Evolutionary conservation across 2,888 invertebrate species (phyloP).

Genomic region (Chrysotoxum bicinctum): DNA sequence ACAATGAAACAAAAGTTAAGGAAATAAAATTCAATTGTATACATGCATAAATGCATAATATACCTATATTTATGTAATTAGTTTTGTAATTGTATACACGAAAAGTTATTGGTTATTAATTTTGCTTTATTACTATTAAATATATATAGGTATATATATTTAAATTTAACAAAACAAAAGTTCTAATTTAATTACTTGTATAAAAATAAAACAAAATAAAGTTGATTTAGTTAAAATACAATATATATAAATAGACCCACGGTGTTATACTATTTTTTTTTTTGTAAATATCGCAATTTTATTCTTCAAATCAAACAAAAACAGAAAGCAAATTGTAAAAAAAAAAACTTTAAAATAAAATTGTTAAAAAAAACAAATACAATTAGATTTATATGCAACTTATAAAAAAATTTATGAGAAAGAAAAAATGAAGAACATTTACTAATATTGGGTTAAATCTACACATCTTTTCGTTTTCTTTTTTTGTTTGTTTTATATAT

Average conservation of each 20-base stretch:
- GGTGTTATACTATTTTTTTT: conserved; percentile 23
- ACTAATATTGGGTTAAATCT: conserved; percentile 20
- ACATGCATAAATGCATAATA: conserved; percentile 48
- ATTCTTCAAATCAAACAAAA: conserved; percentile 1
- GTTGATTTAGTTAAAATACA: conserved; percentile 32
- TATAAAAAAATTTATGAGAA: neutral
- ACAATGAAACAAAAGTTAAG: conserved; percentile 14
- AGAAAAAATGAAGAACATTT: neutral
- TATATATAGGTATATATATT: conserved; percentile 13
- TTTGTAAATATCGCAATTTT: conserved; percentile 55
- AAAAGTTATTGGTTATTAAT: conserved; percentile 49
- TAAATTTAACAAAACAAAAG: conserved; percentile 17
- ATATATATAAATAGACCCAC: conserved; percentile 8
- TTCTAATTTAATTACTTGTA: conserved; percentile 23
- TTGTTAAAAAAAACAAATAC: neutral
- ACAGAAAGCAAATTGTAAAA: conserved; percentile 22
- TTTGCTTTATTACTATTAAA: conserved; percentile 68
- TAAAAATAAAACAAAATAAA: neutral
- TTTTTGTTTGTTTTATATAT: conserved; percentile 25
- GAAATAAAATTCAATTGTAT: conserved; percentile 25
- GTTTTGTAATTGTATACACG: conserved; percentile 54
- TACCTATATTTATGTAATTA: conserved; percentile 49
- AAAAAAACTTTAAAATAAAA: conserved; percentile 5
- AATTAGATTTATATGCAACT: conserved; percentile 27
- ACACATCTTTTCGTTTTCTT: conserved; percentile 6